Conservation (phyloP, 2,113 vertebrate species). For the Rafetus swinhoei region DNA sequence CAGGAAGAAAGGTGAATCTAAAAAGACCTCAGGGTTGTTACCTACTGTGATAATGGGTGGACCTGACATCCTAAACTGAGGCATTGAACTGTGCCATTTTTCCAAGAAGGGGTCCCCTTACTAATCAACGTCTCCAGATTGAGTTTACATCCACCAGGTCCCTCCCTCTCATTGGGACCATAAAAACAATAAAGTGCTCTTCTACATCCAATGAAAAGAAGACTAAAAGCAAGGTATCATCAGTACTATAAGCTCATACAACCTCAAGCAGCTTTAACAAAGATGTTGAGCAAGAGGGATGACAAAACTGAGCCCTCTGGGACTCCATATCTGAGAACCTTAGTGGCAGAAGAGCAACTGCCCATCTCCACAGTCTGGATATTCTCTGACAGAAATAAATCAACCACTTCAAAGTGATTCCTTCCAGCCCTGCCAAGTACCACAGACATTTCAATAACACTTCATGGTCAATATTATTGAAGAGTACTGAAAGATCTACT, state of each 20-base stretch:
- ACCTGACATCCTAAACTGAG: neutral
- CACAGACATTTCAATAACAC: neutral
- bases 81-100: neutral
- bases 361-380: neutral
- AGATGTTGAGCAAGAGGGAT: neutral
- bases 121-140: no score
- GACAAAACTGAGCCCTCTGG: neutral
- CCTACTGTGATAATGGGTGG: accelerated
- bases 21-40: neutral
- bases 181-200: neutral
- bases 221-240: no score
- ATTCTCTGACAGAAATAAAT: neutral
- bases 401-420: neutral
- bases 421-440: neutral
- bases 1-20: neutral
- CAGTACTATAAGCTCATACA: neutral
- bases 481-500: neutral
- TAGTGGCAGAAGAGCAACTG: neutral
- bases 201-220: neutral
- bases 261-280: neutral
- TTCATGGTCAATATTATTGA: neutral
- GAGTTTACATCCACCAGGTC: neutral
- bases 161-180: accelerated
- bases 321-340: neutral
- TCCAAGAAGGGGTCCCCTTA: neutral